Evolutionary conservation across 2,797 vertebrate genomes (phyloP), one percentile per base, ranked within the genome.

Genomic region (Brachymystax lenok): DNA sequence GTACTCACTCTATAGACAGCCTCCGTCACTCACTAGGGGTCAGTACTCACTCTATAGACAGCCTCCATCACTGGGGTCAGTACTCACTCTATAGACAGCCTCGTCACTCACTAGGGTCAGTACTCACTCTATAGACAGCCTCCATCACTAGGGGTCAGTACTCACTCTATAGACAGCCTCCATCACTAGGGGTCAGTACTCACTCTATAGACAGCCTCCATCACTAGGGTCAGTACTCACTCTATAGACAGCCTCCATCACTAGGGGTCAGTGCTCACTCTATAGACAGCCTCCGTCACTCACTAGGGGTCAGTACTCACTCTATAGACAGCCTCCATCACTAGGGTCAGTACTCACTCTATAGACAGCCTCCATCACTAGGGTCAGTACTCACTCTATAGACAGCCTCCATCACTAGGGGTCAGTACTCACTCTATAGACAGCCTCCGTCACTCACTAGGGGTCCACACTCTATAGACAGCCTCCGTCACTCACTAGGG

Each of bases 141-240:
- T 98, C 97, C 90, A 97, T 90, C 89, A n/a, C n/a, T n/a, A n/a
- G n/a, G n/a, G n/a, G n/a, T n/a, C n/a, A n/a, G n/a, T n/a, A n/a
- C 2, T 59, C 8, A 59, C 19, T n/a, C 56, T 46, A 46, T 3
- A 59, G 8, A 59, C 7, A 59, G 19, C 40, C 40, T 46, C 10
- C 40, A 12, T 46, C 40, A 46, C 56, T 2, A 8, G 64, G 16
- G 24, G 7, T 69, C 10, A 80, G 92, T 87, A 3, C 92, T 96
- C 76, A 95, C 96, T 90, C 96, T 93, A 83, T 96, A 96, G 7
- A 94, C 95, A 0, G 95, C 95, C 84, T 98, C 97, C 90, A 97
- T 90, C 89, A n/a, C n/a, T n/a, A n/a, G n/a, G n/a, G n/a, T n/a
- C n/a, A n/a, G n/a, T n/a, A n/a, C 2, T 59, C 8, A 59, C 19